Base-by-base conservation (phyloP, 2,888 invertebrate species). In the Acronicta psi region DNA sequence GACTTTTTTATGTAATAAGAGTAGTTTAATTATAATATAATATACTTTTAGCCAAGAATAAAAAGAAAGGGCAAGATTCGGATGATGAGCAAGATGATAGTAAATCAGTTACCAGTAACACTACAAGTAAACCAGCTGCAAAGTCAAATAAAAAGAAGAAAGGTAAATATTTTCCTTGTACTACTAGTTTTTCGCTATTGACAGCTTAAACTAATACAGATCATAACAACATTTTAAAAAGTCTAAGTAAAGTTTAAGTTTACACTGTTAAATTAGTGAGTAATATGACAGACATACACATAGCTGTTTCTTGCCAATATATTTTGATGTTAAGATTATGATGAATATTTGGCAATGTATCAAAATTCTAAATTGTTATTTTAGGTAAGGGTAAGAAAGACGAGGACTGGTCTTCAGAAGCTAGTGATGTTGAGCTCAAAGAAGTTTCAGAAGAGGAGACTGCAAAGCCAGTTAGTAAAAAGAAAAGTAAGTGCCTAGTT, bases 321-420 rank as follows among this genome's bases (percentile, higher is more conserved):
- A 25, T 25, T 7, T 23, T 1, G 1, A 25, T 25, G 9, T 23
- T 23, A 7, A 25, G 29, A 42, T 11, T 41, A 23, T 46, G 18
- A 38, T 29, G 17, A 45, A 25, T 25, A 36, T 41, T 54, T 68
- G 57, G 47, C 51, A 13, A 38, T 49, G 38, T 29, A 47, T 62
- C 50, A 52, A 58, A 17, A 36, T 46, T 9, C 25, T 0, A 20
- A 41, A 20, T 51, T 61, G 51, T 47, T 44, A n/a, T 82, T 77
- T 16, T 31, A 93, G 92, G 90, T 18, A 95, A 95, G 86, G 94
- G 94, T 13, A 95, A 95, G 71, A 94, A 93, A 73, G 94, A 91
- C 77, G 94, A 94, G 64, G 95, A 95, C 66, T 95, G 95, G 94
- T 94, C 95, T 47, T 95, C 95, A 79, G 90, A 81, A 66, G 95